Evolutionary conservation across 2,113 vertebrate species (phyloP).

Genomic region (Dipodomys ordii): DNA sequence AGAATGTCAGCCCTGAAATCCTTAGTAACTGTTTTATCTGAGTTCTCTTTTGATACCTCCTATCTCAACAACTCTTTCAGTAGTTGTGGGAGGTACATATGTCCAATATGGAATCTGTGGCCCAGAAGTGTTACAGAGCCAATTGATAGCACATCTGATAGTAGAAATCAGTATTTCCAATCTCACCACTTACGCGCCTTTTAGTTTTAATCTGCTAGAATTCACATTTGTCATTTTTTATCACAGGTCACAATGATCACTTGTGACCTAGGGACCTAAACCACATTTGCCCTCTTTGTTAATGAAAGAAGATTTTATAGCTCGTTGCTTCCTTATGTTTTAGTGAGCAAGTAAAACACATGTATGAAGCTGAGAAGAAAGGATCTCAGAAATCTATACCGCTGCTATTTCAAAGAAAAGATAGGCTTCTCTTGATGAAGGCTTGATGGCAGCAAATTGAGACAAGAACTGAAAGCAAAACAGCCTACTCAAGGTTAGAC

Average conservation of each 20-base stretch:
- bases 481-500: slow-evolving; percentile 82
- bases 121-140: not conserved
- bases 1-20: not conserved
- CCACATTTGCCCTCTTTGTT: not conserved
- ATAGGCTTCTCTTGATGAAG: slow-evolving; percentile 72
- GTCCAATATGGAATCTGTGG: not conserved
- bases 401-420: slow-evolving; percentile 70
- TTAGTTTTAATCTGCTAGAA: not conserved
- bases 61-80: not conserved
- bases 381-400: slow-evolving; percentile 47
- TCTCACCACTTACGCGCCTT: not conserved
- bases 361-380: slow-evolving; percentile 28
- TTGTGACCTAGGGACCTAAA: not conserved
- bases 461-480: slow-evolving; percentile 80
- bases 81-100: not conserved
- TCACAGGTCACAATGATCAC: not conserved
- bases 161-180: not conserved
- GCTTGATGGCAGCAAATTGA: slow-evolving; percentile 76
- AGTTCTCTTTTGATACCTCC: not conserved
- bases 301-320: not conserved
- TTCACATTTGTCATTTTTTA: no score
- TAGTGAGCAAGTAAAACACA: slow-evolving; percentile 7
- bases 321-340: not conserved
- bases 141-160: not conserved
- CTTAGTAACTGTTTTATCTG: not conserved